phyloP scores from a whole-genome alignment of 2,113 vertebrate species.

The Brachionichthys hirsutus region DNA sequence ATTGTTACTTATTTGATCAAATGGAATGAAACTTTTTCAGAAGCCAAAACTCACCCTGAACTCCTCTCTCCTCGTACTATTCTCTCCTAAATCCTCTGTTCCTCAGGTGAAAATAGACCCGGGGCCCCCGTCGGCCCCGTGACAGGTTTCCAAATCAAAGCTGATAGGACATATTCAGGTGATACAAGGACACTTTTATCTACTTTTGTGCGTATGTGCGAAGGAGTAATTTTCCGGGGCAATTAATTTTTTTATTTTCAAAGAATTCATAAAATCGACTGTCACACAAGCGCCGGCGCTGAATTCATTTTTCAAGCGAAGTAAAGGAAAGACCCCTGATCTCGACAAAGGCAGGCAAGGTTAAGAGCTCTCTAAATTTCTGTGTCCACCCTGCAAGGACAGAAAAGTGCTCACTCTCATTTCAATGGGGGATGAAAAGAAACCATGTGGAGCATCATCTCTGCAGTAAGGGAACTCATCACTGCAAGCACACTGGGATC shows the following conservation, averaged over 20 bases:
- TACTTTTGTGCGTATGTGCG: constrained; percentile 24
- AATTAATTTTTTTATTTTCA: constrained; percentile 44
- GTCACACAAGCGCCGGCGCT: not conserved
- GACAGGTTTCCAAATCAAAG: constrained; percentile 55
- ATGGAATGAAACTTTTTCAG: constrained; percentile 46
- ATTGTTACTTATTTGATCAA: constrained; percentile 54
- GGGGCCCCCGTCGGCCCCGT: constrained; percentile 37
- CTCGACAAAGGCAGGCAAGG: constrained; percentile 55
- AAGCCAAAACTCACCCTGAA: constrained; percentile 36
- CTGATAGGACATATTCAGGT: constrained; percentile 59
- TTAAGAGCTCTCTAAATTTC: constrained; percentile 61
- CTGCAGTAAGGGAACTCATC: constrained; percentile 50
- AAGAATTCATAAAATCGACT: constrained; percentile 45
- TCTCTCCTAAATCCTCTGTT: constrained; percentile 44
- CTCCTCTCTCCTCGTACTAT: constrained; percentile 44
- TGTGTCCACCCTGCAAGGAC: constrained; percentile 54
- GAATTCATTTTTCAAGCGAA: constrained; percentile 52
- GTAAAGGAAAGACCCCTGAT: constrained; percentile 36
- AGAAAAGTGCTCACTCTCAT: constrained; percentile 44
- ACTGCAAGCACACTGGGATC: constrained; percentile 40
- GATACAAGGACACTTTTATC: constrained; percentile 48
- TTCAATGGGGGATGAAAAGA: constrained; percentile 55
- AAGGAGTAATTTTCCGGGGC: constrained; percentile 38
- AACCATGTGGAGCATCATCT: constrained; percentile 50
- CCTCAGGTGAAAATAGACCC: constrained; percentile 57